Base-by-base conservation (phyloP, 2,113 vertebrate species). In the Lepisosteus oculatus region DNA sequence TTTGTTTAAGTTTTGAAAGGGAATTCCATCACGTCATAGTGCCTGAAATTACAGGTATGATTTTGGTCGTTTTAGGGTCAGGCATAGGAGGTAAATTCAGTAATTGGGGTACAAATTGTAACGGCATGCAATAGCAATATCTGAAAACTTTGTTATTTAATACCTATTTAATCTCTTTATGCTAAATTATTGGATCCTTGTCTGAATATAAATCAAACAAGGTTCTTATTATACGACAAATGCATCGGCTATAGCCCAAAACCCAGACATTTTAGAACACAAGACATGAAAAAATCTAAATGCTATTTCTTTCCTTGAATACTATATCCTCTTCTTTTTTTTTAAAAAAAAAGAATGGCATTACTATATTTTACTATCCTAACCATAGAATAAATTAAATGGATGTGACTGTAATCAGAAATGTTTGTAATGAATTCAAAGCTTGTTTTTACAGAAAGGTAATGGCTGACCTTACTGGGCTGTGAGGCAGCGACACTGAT, bases 1-100 rank as follows among this genome's bases (percentile, higher is more conserved):
- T 86, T 84, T 78, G 80, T 82, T 82, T 83, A 17, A 47, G 9
- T 13, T 51, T 85, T 74, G 84, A 81, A 78, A 78, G 84, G 79
- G 80, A 84, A 82, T 84, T 86, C 86, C 84, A 83, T 85, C 86
- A 72, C 87, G 87, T 91, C 88, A 90, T 89, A 90, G 85, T 81
- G 89, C 85, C 87, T 91, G 80, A 61, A 72, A 74, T 74, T 45
- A 74, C 65, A 79, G 68, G 56, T 59, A 59, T 59, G 63, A 55
- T 74, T 56, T 61, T 75, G 72, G 71, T 66, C 61, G 66, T 79
- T 74, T 43, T 42, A 1, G 44, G 56, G 62, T 61, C 68, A 76
- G 51, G 8, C 14, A 29, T 65, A 57, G 63, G 29, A 72, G 65
- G 65, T 43, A 12, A 72, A 51, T 63, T 8, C 64, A 68, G 63